A percentile compares a stretch with the other conserved stretches of the same genome.
phyloP scores from a whole-genome alignment of 2,888 invertebrate species.

The Caenorhabditis sp. region DNA sequence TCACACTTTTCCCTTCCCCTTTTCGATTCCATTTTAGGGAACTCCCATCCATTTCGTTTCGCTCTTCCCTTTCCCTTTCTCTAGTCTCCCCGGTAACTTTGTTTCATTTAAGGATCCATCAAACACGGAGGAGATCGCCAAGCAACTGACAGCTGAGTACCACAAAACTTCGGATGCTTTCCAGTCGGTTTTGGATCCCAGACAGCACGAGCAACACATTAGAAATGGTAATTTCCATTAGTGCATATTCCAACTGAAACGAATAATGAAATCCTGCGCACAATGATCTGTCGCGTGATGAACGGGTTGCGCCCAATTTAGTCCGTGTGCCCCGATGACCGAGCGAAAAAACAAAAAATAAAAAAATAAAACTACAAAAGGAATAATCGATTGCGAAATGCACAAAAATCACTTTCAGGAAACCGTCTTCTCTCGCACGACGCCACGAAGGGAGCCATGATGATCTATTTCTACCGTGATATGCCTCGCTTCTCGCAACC shows the following conservation, averaged over 20 bases:
- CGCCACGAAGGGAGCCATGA: slow-evolving; percentile 95
- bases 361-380: too few relatives aligned
- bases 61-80: neutral
- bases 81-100: neutral
- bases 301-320: neutral
- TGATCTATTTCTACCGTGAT: slow-evolving; percentile 94
- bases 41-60: slow-evolving; percentile 4
- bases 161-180: slow-evolving; percentile 81
- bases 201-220: slow-evolving; percentile 88
- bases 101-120: slow-evolving; percentile 76
- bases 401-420: too few relatives aligned
- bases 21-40: neutral
- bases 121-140: slow-evolving; percentile 81
- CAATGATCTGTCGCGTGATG: neutral
- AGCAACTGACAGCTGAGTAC: slow-evolving; percentile 79
- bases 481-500: slow-evolving; percentile 98
- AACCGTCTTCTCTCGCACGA: slow-evolving; percentile 91
- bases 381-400: too few relatives aligned
- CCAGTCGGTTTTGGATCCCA: slow-evolving; percentile 82
- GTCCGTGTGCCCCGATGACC: neutral
- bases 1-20: neutral
- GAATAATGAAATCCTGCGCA: too few relatives aligned
- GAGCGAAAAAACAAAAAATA: neutral
- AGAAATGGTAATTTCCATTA: slow-evolving; percentile 84
- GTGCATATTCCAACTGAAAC: neutral